Evolutionary conservation across 1,140 invertebrate genomes (phyloP).

Genomic region (Pseudomyrmex concolor): DNA sequence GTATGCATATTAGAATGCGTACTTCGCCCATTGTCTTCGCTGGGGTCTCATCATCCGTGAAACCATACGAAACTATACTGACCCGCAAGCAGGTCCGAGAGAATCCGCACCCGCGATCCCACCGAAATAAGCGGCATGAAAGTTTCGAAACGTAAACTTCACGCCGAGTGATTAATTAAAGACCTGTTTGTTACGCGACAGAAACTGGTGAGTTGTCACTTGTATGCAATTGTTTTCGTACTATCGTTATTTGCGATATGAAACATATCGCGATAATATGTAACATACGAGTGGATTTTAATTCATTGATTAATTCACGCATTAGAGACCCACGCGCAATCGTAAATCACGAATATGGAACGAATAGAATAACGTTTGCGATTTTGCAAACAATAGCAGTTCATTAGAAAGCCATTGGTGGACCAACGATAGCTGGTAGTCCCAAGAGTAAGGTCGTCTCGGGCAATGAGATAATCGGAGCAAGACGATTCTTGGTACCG

Average conservation of each 20-base stretch:
- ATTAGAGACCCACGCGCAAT: not conserved
- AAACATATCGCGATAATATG: no score
- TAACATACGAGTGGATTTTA: not conserved
- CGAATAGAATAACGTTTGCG: not conserved
- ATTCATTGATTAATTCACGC: conserved; percentile 7
- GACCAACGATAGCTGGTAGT: not conserved
- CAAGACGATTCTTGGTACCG: conserved; percentile 23
- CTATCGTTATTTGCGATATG: no score
- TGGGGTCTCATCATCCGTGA: conserved; percentile 27
- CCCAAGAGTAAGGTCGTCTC: conserved; percentile 42
- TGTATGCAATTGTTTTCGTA: no score
- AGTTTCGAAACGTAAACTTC: conserved; percentile 9
- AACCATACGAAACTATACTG: conserved; percentile 19
- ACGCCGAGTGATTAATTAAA: not conserved
- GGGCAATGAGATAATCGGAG: conserved; percentile 27
- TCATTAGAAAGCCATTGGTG: conserved; percentile 15
- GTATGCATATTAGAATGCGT: conserved; percentile 49
- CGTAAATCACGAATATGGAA: not conserved
- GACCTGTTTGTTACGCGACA: not conserved
- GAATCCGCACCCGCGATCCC: not conserved
- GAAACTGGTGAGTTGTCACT: not conserved
- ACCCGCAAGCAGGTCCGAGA: not conserved
- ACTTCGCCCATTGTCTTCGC: conserved; percentile 42
- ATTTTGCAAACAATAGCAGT: conserved; percentile 7
- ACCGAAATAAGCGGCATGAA: not conserved